Percentiles rank a stretch among this genome's conserved stretches.
Evolutionary conservation across 2,797 vertebrate species (phyloP).

Genomic region (Sebastes kiyomatsui): DNA sequence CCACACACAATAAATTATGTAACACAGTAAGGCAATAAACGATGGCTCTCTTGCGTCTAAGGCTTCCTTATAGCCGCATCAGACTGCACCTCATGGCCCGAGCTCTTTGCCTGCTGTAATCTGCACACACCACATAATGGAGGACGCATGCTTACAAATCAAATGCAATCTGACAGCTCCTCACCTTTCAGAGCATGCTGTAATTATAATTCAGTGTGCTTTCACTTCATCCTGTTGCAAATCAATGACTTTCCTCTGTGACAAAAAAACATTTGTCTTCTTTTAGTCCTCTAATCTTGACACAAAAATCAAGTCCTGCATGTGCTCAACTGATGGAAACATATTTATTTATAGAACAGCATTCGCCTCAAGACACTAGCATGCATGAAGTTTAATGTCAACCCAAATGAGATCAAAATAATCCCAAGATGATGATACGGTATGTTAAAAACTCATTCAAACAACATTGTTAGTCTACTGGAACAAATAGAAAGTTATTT

Average conservation of each 20-base stretch:
- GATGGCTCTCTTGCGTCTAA: background rate
- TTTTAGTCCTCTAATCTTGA: conserved; percentile 7
- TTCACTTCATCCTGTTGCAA: conserved; percentile 37
- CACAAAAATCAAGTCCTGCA: conserved; percentile 7
- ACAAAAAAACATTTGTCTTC: conserved; percentile 22
- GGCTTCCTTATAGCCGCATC: conserved; percentile 9
- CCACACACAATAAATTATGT: conserved; percentile 8
- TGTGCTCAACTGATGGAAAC: background rate
- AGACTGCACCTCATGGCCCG: background rate
- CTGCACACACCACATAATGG: conserved; percentile 14
- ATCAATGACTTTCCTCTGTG: conserved; percentile 27
- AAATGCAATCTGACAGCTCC: conserved; percentile 26
- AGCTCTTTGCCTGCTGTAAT: conserved; percentile 4
- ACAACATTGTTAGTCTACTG: background rate
- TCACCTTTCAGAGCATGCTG: conserved; percentile 37
- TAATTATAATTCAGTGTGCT: conserved; percentile 37
- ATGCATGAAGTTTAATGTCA: background rate
- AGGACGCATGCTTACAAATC: conserved; percentile 18
- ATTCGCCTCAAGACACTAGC: background rate
- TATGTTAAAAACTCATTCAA: background rate
- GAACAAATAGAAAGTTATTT: background rate
- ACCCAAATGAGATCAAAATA: conserved; percentile 11
- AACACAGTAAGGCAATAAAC: conserved; percentile 5
- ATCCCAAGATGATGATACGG: background rate
- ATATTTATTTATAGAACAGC: background rate